phyloP scores from a whole-genome alignment of 2,113 vertebrate species.

The Istiophorus platypterus region DNA sequence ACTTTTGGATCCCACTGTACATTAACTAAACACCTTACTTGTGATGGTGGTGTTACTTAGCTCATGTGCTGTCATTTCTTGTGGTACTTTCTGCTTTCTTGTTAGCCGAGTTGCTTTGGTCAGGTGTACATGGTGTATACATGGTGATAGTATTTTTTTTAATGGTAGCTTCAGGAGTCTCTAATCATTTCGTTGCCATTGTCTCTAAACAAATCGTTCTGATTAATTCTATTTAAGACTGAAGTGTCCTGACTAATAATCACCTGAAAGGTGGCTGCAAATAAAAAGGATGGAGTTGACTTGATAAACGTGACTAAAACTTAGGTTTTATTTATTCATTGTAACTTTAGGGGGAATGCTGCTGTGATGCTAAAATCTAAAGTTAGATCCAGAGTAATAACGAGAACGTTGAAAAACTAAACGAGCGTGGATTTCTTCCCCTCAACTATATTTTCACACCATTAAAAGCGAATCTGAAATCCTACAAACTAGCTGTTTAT shows the following conservation, averaged over 20 bases:
- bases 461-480: not conserved
- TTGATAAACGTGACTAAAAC: not conserved
- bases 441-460: not conserved
- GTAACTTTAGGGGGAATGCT: not conserved
- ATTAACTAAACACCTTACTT: too few species aligned
- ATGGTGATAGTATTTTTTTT: not conserved
- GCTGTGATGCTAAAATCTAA: not conserved
- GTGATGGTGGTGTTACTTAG: too few species aligned
- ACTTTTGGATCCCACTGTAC: too few species aligned
- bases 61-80: too few species aligned
- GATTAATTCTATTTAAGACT: too few species aligned
- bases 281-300: not conserved
- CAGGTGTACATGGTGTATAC: not conserved
- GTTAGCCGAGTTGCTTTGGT: not conserved
- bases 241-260: not conserved
- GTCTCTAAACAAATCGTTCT: too few species aligned
- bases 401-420: not conserved
- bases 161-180: too few species aligned
- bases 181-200: too few species aligned
- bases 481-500: not conserved
- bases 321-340: not conserved
- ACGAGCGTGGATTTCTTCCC: not conserved
- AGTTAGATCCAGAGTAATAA: not conserved
- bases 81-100: too few species aligned
- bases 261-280: not conserved